Evolutionary conservation across 1,140 invertebrate species (phyloP).

Genomic region (Nephotettix cincticeps): DNA sequence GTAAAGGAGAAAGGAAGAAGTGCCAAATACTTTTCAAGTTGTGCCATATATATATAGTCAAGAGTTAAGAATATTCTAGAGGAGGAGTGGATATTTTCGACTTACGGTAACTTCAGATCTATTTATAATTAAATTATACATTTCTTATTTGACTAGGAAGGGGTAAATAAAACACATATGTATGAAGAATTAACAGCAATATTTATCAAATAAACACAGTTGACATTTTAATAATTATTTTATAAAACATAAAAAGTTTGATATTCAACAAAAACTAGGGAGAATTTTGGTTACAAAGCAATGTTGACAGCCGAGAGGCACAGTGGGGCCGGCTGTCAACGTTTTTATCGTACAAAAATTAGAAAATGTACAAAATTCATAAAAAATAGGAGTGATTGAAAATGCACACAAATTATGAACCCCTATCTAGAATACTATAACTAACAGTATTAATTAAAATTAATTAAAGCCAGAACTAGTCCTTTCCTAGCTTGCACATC

Average conservation of each 20-base stretch:
- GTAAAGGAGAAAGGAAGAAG: too few species aligned
- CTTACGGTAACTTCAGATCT: too few species aligned
- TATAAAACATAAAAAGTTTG: slow-evolving; percentile 34
- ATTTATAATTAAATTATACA: too few species aligned
- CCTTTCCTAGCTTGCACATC: slow-evolving; percentile 23
- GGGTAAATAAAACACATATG: background rate
- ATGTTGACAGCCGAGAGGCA: slow-evolving; percentile 20
- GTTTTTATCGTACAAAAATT: slow-evolving; percentile 32
- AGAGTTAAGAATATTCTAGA: too few species aligned
- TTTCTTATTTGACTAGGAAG: too few species aligned
- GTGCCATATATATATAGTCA: too few species aligned
- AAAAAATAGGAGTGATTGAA: slow-evolving; percentile 34
- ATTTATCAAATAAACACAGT: slow-evolving; percentile 35
- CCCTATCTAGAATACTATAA: slow-evolving; percentile 33
- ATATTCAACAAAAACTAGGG: slow-evolving; percentile 31
- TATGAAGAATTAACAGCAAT: slow-evolving; percentile 34
- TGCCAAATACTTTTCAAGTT: too few species aligned
- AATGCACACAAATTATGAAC: slow-evolving; percentile 34
- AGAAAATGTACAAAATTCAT: slow-evolving; percentile 35
- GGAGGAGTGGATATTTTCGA: too few species aligned
- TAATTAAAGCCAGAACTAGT: slow-evolving; percentile 30
- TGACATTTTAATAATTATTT: slow-evolving; percentile 32
- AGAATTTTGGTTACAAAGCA: slow-evolving; percentile 30
- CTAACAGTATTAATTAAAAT: slow-evolving; percentile 31
- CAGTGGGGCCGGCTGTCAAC: slow-evolving; percentile 18